phyloP scores from a whole-genome alignment of 2,888 invertebrate genomes.

The Pollenia labialis region DNA sequence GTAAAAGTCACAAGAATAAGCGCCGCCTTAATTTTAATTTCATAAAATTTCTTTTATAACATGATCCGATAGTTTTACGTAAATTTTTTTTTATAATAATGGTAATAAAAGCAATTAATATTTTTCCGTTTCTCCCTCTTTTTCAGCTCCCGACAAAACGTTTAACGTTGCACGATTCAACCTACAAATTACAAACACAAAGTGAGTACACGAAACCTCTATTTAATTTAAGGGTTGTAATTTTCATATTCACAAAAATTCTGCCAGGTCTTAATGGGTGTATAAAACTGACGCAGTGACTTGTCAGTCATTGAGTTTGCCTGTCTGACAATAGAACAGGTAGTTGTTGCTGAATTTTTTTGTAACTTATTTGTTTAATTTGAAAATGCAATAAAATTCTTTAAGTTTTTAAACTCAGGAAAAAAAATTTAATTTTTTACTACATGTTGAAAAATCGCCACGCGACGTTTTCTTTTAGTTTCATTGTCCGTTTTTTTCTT shows the following conservation, averaged over 20 bases:
- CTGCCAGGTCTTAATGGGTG: not conserved
- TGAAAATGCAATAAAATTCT: slow-evolving; percentile 34
- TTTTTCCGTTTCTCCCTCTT: not conserved
- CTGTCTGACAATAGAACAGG: slow-evolving; percentile 54
- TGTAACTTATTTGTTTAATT: not conserved
- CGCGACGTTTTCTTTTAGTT: slow-evolving; percentile 65
- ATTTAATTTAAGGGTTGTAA: slow-evolving; percentile 58
- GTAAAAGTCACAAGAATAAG: not conserved
- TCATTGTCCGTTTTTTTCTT: not conserved
- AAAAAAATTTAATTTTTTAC: not conserved
- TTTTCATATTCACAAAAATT: not conserved
- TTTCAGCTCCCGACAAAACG: slow-evolving; percentile 59
- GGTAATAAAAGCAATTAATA: slow-evolving; percentile 71
- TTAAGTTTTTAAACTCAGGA: slow-evolving; percentile 27
- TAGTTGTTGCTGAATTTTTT: slow-evolving; percentile 43
- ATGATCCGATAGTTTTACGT: not conserved
- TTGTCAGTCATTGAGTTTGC: slow-evolving; percentile 21
- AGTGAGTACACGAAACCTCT: slow-evolving; percentile 32
- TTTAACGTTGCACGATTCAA: slow-evolving; percentile 71
- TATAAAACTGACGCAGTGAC: slow-evolving; percentile 25
- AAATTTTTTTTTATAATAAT: slow-evolving; percentile 50
- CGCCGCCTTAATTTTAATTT: slow-evolving; percentile 16
- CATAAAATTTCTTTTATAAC: not conserved
- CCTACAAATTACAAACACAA: slow-evolving; percentile 35
- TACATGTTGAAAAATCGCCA: slow-evolving; percentile 53